Percentiles rank a stretch among this genome's conserved stretches.
Conservation (phyloP, 2,797 vertebrate genomes). For the Rhynchonycteris naso region DNA sequence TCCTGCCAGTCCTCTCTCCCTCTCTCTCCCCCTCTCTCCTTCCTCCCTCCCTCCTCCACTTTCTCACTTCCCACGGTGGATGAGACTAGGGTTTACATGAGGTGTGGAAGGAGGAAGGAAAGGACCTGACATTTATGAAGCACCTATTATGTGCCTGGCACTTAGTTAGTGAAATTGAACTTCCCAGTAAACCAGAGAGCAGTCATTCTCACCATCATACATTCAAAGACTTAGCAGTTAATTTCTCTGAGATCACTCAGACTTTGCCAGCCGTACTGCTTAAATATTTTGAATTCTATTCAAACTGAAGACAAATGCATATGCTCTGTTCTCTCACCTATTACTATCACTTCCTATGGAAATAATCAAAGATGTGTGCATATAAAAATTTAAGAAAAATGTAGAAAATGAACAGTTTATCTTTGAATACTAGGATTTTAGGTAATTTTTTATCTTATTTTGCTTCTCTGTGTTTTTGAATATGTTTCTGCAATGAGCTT, state of each 20-base stretch:
- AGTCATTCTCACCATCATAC: not conserved
- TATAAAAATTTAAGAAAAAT: not conserved
- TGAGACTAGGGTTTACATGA: not conserved
- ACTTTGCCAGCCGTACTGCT: not conserved
- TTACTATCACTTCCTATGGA: not conserved
- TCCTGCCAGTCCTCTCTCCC: not conserved
- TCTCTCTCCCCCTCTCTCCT: no score
- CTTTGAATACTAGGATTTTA: not conserved
- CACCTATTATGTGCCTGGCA: not conserved
- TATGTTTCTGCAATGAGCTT: not conserved
- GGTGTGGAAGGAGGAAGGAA: not conserved
- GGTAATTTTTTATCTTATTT: not conserved
- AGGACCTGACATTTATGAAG: not conserved
- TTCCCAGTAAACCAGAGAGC: rapidly evolving
- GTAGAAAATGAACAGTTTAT: not conserved
- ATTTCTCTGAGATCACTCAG: not conserved
- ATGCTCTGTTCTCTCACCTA: not conserved
- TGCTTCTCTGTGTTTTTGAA: not conserved
- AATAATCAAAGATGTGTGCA: not conserved
- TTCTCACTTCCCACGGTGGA: rapidly evolving
- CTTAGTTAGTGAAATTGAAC: not conserved
- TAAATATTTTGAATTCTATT: not conserved
- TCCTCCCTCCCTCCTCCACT: rapidly evolving
- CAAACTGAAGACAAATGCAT: not conserved
- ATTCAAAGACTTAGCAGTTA: not conserved